Base-by-base conservation (phyloP, 2,113 vertebrate species). In the Vimba vimba region DNA sequence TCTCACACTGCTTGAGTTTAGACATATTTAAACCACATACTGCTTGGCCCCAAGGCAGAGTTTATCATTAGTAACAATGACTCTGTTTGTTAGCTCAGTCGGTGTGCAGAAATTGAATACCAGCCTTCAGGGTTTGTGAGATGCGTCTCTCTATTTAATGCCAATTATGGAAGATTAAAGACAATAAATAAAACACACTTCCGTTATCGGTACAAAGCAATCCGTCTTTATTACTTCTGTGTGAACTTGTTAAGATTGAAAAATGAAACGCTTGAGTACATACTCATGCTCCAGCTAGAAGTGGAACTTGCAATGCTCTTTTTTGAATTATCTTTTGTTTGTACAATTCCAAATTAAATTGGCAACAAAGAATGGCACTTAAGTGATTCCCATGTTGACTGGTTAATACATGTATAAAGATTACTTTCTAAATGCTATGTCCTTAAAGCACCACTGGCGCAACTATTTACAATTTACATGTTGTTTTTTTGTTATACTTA, bases 391-490 rank as follows among this genome's bases (percentile, higher is more conserved):
- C 90, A 87, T 88, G 82, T 88, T 90, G 73, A 76, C 81, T 89
- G 87, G 88, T 86, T 90, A 89, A 82, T 47, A 33, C 68, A 89
- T 64, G 83, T 86, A 90, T 84, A 90, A 86, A 87, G 83, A 75
- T 86, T 62, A 60, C 55, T 21, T 73, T 73, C 71, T 80, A 68
- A 55, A 45, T 12, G 59, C 85, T 86, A 87, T 39, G 36, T 89
- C 85, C 76, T 76, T 59, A 80, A 83, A 81, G 86, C 88, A 89
- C 85, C 86, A 88, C 57, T 76, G 87, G 89, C 64, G 86, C 89
- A 71, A 91, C 71, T 91, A 91, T 91, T 90, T 91, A 92, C 92
- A 87, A 87, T 87, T 59, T 90, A 90, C 89, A 92, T 85, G 84
- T 88, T 78, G 23, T 76, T 39, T 84, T 43, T 89, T 87, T 78